Evolutionary conservation across 2,113 vertebrate genomes (phyloP).

Genomic region (Sialia sialis): DNA sequence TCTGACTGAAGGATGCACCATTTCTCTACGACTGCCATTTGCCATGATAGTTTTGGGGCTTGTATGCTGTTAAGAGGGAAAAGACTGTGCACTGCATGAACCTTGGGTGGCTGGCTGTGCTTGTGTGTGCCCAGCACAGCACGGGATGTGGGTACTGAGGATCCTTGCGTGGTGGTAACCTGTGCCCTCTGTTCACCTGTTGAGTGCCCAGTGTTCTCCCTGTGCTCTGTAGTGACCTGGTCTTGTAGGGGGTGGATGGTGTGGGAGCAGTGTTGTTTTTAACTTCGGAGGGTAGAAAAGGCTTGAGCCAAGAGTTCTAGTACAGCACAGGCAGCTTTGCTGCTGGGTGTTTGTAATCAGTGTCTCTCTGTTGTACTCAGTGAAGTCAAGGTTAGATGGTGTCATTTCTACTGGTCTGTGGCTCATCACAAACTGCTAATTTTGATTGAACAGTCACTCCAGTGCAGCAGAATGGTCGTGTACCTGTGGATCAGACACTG

Average conservation of each 20-base stretch:
- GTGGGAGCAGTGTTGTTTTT: fast-evolving
- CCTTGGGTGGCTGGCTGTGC: background rate
- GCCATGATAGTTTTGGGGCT: background rate
- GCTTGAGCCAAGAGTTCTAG: background rate
- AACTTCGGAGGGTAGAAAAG: background rate
- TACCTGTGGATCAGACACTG: background rate
- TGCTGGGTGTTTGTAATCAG: background rate
- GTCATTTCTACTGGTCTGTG: background rate
- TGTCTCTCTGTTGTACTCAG: background rate
- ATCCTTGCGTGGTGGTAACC: fast-evolving
- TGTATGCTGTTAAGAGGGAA: background rate
- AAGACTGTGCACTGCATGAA: fast-evolving
- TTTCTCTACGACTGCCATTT: background rate
- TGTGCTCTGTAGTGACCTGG: background rate
- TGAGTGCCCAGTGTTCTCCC: background rate
- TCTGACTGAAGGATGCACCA: background rate
- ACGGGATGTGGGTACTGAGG: background rate
- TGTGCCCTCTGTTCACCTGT: background rate
- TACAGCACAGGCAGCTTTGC: background rate
- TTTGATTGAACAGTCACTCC: background rate
- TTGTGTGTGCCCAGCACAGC: fast-evolving
- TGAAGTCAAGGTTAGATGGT: background rate
- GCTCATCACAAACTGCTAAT: background rate
- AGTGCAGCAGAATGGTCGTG: background rate
- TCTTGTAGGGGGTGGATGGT: background rate